Base-by-base conservation (phyloP, 2,113 vertebrate genomes). In the Nyctibius bracteatus region DNA sequence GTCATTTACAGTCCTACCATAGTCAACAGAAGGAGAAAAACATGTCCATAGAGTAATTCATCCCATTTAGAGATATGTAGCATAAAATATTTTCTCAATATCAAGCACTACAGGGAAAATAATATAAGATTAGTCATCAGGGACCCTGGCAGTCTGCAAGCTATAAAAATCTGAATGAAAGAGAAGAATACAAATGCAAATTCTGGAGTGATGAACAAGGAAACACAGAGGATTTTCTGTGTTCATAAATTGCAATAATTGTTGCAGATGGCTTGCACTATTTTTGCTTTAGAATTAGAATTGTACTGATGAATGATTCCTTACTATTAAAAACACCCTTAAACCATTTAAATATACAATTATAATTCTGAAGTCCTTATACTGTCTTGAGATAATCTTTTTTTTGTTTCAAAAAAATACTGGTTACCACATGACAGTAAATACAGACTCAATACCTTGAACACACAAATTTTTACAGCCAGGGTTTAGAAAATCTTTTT, bases 111-210 rank as follows among this genome's bases (percentile, higher is more conserved):
- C 61, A 37, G 51, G 24, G 65, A 57, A 89, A 93, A 86, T 51
- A 44, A 71, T 71, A 51, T 87, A 49, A 75, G 35, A 74, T 85
- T 75, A 84, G n/a, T 74, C 70, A 59, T 86, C 46, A 81, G 62
- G 74, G 63, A 92, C 77, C 31, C 41, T 88, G 75, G 54, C 58
- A 89, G 54, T 86, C 52, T 89, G 61, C 67, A 80, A 73, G 63
- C 84, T 96, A 35, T 90, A 94, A 91, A 92, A 94, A 87, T 65
- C 61, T 95, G 61, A 91, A 73, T 81, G 88, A 58, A 93, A 74
- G n/a, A 47, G 72, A 89, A 92, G 82, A 88, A 95, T 74, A 59
- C 23, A 88, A 94, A 92, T 88, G 81, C 67, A 96, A 59, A 94
- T 95, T 87, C 39, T 87, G 84, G 43, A 79, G 61, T 73, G 52